phyloP scores from a whole-genome alignment of 2,888 invertebrate species.

The Thymelicus sylvestris region DNA sequence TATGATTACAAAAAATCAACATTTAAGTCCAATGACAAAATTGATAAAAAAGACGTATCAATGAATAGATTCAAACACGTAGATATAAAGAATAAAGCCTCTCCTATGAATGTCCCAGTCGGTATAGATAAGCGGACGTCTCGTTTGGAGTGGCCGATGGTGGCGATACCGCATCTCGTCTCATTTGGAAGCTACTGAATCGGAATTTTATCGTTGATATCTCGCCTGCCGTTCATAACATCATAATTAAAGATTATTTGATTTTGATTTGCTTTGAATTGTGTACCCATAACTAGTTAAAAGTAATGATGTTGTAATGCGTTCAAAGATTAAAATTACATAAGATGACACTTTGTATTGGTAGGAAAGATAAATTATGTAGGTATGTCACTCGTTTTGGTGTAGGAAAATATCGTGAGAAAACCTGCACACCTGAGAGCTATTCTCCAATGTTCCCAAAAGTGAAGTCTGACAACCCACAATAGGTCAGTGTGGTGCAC shows the following conservation, averaged over 20 bases:
- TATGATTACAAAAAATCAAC: no score
- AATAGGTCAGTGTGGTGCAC: no score
- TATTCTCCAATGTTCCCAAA: no score
- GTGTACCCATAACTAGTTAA: background rate
- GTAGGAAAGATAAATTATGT: background rate
- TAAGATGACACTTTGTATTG: background rate
- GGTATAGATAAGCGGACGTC: conserved; percentile 28
- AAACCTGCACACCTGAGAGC: no score
- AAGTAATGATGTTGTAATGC: no score
- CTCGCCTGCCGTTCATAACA: conserved; percentile 28
- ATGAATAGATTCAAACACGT: conserved; percentile 12
- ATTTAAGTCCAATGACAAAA: background rate
- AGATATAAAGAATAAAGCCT: conserved; percentile 19
- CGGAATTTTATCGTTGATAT: conserved; percentile 58
- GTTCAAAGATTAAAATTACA: background rate
- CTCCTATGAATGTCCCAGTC: conserved; percentile 30
- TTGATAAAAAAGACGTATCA: conserved; percentile 3
- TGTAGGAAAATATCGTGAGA: no score
- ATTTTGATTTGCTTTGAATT: conserved; percentile 32
- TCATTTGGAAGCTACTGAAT: conserved; percentile 49
- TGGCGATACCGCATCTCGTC: conserved; percentile 21
- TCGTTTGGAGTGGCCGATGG: conserved; percentile 19
- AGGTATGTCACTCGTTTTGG: no score
- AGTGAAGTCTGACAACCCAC: no score
- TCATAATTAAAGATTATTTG: conserved; percentile 33